Conservation (phyloP, 1,140 invertebrate species). For the Sarcophaga peregrina region DNA sequence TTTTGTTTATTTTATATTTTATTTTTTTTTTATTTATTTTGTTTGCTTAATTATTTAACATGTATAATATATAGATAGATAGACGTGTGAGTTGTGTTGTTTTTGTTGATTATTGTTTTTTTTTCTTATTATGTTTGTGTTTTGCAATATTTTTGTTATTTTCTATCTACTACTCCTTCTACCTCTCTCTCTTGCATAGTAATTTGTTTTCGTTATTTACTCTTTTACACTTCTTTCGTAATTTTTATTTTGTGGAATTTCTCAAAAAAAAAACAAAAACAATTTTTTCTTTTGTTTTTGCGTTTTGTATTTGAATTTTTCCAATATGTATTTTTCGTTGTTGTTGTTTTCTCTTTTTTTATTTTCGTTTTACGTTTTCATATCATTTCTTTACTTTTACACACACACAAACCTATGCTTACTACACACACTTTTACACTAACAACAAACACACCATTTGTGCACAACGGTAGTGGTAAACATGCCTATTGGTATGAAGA, state of each 20-base stretch:
- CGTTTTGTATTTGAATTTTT: background rate
- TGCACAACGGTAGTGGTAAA: background rate
- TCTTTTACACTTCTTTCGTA: background rate
- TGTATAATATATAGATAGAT: too few species aligned
- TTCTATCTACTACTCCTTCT: too few species aligned
- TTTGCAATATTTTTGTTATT: conserved; percentile 22
- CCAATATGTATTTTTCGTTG: background rate
- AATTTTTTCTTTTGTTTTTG: background rate
- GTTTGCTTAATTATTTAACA: background rate
- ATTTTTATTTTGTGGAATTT: conserved; percentile 6
- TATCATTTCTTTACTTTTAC: conserved; percentile 12
- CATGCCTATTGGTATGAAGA: conserved; percentile 18
- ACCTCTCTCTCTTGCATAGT: background rate
- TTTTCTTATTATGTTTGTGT: background rate
- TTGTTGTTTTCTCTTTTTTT: background rate
- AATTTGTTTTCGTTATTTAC: background rate
- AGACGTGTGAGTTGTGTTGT: too few species aligned
- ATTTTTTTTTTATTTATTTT: background rate
- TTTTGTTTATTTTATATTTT: conserved; percentile 2
- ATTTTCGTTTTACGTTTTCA: background rate
- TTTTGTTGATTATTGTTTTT: too few species aligned
- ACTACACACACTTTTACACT: background rate
- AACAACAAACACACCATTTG: too few species aligned
- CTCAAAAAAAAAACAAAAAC: background rate
- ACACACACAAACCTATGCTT: background rate